Evolutionary conservation across 2,888 invertebrate genomes (phyloP), one percentile per base, ranked within the genome.

Genomic region (Iphiclides podalirius): DNA sequence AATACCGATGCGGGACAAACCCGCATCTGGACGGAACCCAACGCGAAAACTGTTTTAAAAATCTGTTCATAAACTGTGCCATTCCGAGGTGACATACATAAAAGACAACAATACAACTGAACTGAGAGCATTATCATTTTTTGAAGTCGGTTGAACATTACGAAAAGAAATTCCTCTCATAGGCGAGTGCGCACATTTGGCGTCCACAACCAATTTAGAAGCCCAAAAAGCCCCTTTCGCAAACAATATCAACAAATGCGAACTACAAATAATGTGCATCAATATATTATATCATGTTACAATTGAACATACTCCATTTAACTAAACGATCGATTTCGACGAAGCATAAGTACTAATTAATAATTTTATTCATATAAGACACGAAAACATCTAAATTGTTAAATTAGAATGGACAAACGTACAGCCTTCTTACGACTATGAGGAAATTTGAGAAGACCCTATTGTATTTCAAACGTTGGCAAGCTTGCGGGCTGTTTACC

Each of bases 231-330:
- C 14, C 34, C 20, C 9, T 15, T 26, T 4, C n/a, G 7, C 26
- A 26, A 33, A 38, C 1, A 38, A 14, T n/a, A 20, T 37, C 7
- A 45, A 17, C 45, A 28, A 45, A 43, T 23, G 12, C 14, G 11
- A 28, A 12, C 31, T 42, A 42, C 15, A 33, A 38, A 23, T 48
- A 37, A 37, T n/a, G 37, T 42, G 48, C 42, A 37, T 41, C 17
- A 55, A 44, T 54, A 42, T 15, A 36, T 41, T 36, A 44, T 11
- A 4, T 20, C 20, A 20, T 4, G 20, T 20, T 23, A 33, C 20
- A 38, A 44, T 48, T 38, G 39, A 28, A 28, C 20, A 26, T 8
- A 26, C 9, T 47, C 7, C 17, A 14, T 17, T 36, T 36, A 36
- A 36, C 14, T 36, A 15, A 36, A 15, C 3, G n/a, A 31, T 31